phyloP scores from a whole-genome alignment of 2,797 vertebrate genomes.

The Gephyroberyx darwinii region DNA sequence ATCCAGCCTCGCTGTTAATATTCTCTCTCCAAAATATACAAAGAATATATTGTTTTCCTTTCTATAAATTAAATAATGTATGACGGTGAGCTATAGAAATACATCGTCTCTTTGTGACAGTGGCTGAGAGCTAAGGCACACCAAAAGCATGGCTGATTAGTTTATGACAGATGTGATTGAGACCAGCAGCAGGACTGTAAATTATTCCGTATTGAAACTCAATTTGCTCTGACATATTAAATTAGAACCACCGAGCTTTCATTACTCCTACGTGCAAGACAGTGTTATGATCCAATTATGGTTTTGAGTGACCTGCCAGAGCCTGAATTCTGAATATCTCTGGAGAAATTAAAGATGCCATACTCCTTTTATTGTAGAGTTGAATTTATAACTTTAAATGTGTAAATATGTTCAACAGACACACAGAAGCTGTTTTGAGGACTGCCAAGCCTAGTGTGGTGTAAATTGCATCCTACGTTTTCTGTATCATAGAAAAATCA shows the following conservation, averaged over 20 bases:
- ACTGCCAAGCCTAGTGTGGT: not conserved
- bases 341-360: conserved; percentile 59
- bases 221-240: conserved; percentile 78
- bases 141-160: conserved; percentile 39
- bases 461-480: not conserved
- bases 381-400: conserved; percentile 2
- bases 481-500: not conserved
- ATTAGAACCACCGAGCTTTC: conserved; percentile 68
- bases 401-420: not conserved
- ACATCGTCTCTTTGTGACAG: conserved; percentile 15
- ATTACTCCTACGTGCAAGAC: conserved; percentile 50
- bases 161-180: conserved; percentile 67
- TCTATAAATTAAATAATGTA: conserved; percentile 5
- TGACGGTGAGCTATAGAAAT: not conserved
- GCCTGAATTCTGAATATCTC: conserved; percentile 52
- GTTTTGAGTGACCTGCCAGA: conserved; percentile 52
- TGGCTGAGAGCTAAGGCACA: conserved; percentile 1
- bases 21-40: not conserved
- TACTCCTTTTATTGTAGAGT: conserved; percentile 18
- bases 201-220: conserved; percentile 68
- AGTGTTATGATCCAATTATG: conserved; percentile 72
- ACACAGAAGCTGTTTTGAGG: not conserved
- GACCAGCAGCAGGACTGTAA: conserved; percentile 63
- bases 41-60: conserved; percentile 4
- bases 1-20: not conserved